A percentile compares a stretch with the other conserved stretches of the same genome.
Conservation (phyloP, 2,113 vertebrate species). For the Gymnarchus niloticus region DNA sequence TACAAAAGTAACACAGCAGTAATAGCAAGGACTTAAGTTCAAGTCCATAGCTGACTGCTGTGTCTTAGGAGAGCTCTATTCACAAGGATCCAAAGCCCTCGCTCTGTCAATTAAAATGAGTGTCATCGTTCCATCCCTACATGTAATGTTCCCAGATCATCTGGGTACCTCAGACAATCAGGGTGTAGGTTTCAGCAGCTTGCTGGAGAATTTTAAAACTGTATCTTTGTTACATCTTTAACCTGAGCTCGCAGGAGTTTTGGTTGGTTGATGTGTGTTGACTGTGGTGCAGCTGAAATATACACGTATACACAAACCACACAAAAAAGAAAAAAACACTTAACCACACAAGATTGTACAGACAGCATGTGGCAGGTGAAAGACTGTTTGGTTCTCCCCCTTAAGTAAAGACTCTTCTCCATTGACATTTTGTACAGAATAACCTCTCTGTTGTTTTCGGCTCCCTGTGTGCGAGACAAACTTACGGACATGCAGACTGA, state of each 20-base stretch:
- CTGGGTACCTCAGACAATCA: neutral
- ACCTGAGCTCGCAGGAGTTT: too few relatives aligned
- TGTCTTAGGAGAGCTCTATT: neutral
- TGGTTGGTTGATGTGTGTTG: too few relatives aligned
- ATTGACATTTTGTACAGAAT: neutral
- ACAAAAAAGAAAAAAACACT: too few relatives aligned
- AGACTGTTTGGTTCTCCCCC: too few relatives aligned
- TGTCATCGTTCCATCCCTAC: neutral
- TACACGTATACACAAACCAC: too few relatives aligned
- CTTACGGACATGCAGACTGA: neutral
- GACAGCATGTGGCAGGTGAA: too few relatives aligned
- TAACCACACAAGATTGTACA: too few relatives aligned
- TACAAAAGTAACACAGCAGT: neutral
- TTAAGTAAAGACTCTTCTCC: too few relatives aligned
- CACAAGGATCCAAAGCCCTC: too few relatives aligned
- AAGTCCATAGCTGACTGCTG: neutral
- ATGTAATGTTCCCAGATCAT: neutral
- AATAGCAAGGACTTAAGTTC: neutral
- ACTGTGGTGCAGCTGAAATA: too few relatives aligned
- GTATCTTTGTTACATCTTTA: too few relatives aligned
- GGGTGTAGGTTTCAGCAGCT: neutral
- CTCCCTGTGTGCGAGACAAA: neutral
- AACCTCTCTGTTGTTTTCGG: neutral
- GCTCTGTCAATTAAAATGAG: neutral
- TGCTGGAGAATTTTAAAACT: too few relatives aligned